phyloP scores from a whole-genome alignment of 2,113 vertebrate species.

The Rhinichthys klamathensis region DNA sequence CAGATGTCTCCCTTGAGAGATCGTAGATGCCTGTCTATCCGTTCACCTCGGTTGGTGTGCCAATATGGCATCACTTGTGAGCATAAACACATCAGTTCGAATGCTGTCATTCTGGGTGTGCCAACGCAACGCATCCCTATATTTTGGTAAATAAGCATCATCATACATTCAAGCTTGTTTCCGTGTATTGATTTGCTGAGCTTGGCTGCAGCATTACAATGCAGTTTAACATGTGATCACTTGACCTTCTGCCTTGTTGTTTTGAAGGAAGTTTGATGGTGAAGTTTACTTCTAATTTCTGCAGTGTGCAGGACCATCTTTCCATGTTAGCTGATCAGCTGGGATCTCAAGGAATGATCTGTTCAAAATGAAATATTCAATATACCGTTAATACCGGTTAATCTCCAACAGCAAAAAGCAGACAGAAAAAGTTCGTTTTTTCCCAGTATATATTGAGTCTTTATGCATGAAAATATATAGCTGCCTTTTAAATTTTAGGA shows the following conservation, averaged over 20 bases:
- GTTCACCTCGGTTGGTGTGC: conserved; percentile 11
- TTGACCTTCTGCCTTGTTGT: not conserved
- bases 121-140: not conserved
- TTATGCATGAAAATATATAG: not conserved
- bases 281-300: not conserved
- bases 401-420: not conserved
- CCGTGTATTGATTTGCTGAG: not conserved
- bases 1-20: conserved; percentile 44
- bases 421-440: no score
- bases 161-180: not conserved
- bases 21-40: conserved; percentile 24
- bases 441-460: not conserved
- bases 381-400: not conserved
- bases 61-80: conserved; percentile 15
- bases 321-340: not conserved
- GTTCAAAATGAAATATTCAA: not conserved
- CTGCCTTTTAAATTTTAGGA: not conserved
- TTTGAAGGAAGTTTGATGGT: not conserved
- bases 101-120: conserved; percentile 10
- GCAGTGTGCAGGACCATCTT: not conserved
- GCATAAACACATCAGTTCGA: conserved; percentile 22
- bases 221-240: not conserved
- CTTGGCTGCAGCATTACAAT: not conserved
- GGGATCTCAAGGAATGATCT: not conserved
- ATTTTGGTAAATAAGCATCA: conserved; percentile 23